phyloP scores from a whole-genome alignment of 2,888 invertebrate genomes.

The Gandaritis pyraliata region DNA sequence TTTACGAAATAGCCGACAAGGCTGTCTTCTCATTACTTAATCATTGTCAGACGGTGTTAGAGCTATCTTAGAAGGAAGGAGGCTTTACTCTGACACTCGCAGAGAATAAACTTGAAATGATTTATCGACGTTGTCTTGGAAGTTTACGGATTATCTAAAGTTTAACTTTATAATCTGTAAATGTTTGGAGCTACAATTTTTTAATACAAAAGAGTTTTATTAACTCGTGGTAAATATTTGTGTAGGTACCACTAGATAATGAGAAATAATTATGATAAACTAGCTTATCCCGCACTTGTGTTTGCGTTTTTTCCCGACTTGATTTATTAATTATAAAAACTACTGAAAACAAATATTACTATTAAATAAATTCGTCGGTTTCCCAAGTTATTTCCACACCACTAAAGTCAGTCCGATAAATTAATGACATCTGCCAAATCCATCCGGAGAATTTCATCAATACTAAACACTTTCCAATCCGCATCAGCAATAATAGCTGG shows the following conservation, averaged over 20 bases:
- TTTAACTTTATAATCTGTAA: slow-evolving; percentile 15
- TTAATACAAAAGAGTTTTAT: no score
- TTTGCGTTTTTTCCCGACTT: no score
- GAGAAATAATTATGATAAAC: no score
- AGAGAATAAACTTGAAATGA: slow-evolving; percentile 57
- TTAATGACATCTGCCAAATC: slow-evolving; percentile 25
- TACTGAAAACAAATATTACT: no score
- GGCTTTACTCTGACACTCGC: slow-evolving; percentile 62
- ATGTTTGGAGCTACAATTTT: neutral
- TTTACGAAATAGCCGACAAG: slow-evolving; percentile 39
- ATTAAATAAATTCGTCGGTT: neutral
- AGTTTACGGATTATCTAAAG: slow-evolving; percentile 31
- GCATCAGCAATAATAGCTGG: slow-evolving; percentile 28
- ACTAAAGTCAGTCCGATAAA: neutral
- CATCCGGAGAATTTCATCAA: slow-evolving; percentile 32
- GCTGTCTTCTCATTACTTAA: slow-evolving; percentile 43
- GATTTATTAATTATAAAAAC: no score
- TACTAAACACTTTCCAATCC: slow-evolving; percentile 35
- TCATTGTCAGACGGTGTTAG: slow-evolving; percentile 42
- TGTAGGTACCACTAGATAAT: no score
- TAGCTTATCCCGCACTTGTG: no score
- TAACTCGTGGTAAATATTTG: no score
- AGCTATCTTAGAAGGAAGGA: slow-evolving; percentile 36
- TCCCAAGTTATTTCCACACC: neutral
- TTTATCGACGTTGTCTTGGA: slow-evolving; percentile 53